These are phyloP conservation scores for Scomber colias DNA, from an alignment of 2,113 vertebrate genomes.

Conservation along the genomic window DNA sequence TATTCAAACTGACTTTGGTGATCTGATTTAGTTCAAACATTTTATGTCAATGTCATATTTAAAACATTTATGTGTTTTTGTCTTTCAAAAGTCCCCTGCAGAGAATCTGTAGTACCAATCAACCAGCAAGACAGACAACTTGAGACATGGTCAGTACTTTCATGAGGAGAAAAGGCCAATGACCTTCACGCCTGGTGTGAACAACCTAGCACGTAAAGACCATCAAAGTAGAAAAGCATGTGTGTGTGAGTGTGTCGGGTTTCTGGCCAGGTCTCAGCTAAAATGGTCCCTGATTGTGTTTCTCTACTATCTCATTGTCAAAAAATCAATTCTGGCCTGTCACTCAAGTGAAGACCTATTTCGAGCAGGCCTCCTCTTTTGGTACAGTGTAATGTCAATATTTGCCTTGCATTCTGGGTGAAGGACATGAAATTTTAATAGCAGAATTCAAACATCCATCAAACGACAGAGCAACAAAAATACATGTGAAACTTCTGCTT, in stretches of 20 bases:
- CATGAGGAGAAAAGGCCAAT: slow-evolving; percentile 47
- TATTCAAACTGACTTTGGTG: too few relatives aligned
- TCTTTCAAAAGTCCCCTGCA: slow-evolving; percentile 26
- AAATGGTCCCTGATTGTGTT: slow-evolving; percentile 50
- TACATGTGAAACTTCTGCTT: slow-evolving; percentile 30
- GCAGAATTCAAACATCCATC: slow-evolving; percentile 58
- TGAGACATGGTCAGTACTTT: slow-evolving; percentile 37
- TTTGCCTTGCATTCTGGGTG: slow-evolving; percentile 52
- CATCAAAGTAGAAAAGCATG: slow-evolving; percentile 52
- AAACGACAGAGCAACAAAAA: slow-evolving; percentile 37
- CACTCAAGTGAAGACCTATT: slow-evolving; percentile 53
- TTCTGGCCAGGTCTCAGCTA: slow-evolving; percentile 20
- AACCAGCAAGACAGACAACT: slow-evolving; percentile 37
- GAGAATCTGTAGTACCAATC: slow-evolving; percentile 50
- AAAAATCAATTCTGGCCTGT: slow-evolving; percentile 66
- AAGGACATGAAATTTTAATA: slow-evolving; percentile 56
- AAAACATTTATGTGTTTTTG: slow-evolving; percentile 7
- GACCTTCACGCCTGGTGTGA: slow-evolving; percentile 64
- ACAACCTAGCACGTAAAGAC: slow-evolving; percentile 58
- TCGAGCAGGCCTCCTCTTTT: slow-evolving; percentile 13
- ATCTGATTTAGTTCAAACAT: too few relatives aligned
- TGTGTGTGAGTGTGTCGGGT: slow-evolving; percentile 7
- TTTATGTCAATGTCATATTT: neutral
- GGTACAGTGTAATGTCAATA: slow-evolving; percentile 51
- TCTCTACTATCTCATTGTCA: slow-evolving; percentile 50